These are phyloP conservation scores for Thalassaphorura encarpata DNA, from an alignment of 1,140 invertebrate genomes.

Conservation along the genomic window DNA sequence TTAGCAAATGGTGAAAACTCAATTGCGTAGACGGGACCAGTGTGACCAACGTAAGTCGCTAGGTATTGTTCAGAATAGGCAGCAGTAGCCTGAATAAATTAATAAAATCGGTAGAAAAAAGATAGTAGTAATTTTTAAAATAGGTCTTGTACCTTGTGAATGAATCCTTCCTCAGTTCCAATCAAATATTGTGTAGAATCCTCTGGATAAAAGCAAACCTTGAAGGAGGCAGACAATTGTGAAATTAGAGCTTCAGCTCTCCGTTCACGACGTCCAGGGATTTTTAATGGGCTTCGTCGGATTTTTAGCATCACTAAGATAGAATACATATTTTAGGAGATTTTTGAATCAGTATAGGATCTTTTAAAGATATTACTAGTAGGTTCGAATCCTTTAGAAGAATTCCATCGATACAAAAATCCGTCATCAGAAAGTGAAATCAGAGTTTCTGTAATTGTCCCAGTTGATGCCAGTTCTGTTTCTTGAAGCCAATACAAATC, in stretches of 20 bases:
- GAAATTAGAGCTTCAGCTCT: constrained; percentile 24
- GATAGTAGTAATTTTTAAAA: background rate
- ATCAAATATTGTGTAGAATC: constrained; percentile 19
- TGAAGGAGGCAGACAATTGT: constrained; percentile 14
- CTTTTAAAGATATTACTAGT: constrained; percentile 11
- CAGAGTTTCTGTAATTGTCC: constrained; percentile 15
- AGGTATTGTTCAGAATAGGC: constrained; percentile 26
- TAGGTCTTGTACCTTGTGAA: constrained; percentile 21
- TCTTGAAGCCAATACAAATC: constrained; percentile 24
- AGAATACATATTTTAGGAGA: background rate
- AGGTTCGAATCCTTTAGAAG: constrained; percentile 24
- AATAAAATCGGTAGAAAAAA: background rate
- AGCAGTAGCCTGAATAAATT: constrained; percentile 20
- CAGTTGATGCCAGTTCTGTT: constrained; percentile 18
- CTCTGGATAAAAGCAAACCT: constrained; percentile 22
- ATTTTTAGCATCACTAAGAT: constrained; percentile 22
- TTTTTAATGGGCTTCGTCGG: constrained; percentile 19
- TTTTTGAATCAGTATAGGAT: background rate
- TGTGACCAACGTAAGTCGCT: constrained; percentile 35
- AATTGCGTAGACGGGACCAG: constrained; percentile 44
- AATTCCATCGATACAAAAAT: constrained; percentile 22
- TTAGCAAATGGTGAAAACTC: constrained; percentile 45
- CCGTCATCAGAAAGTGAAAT: constrained; percentile 30
- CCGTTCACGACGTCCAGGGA: constrained; percentile 26
- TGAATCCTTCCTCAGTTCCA: constrained; percentile 32